These are phyloP conservation scores for Manacus vitellinus DNA, from an alignment of 2,113 vertebrate species.

Conservation along the genomic window DNA sequence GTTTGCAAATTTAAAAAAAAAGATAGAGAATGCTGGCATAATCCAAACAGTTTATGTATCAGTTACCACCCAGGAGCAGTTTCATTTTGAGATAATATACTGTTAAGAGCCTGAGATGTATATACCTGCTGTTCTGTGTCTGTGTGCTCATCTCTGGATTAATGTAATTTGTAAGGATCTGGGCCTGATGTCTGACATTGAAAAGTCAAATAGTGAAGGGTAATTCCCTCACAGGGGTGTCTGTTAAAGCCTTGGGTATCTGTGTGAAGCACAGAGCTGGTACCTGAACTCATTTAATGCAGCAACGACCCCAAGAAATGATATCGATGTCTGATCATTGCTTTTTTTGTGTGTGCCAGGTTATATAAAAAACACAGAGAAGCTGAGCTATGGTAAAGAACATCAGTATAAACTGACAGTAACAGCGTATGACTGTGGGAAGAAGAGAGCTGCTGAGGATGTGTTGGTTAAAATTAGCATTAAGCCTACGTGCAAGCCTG, in stretches of 20 bases:
- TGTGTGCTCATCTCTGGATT: neutral
- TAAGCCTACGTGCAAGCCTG: conserved; percentile 92
- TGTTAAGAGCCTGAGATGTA: neutral
- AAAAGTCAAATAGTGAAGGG: neutral
- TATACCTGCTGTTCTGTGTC: neutral
- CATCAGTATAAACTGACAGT: conserved; percentile 94
- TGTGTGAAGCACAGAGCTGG: neutral
- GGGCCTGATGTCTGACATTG: neutral
- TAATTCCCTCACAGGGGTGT: neutral
- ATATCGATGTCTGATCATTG: neutral
- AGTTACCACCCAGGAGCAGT: neutral
- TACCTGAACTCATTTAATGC: neutral
- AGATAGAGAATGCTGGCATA: neutral
- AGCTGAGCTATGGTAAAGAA: conserved; percentile 90
- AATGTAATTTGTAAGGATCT: neutral
- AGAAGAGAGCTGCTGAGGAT: conserved; percentile 92
- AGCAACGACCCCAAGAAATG: neutral
- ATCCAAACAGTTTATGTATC: neutral
- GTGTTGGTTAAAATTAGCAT: conserved; percentile 94
- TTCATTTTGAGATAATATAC: neutral
- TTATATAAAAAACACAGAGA: conserved; percentile 95
- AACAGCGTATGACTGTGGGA: conserved; percentile 96
- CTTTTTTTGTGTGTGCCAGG: conserved; percentile 70
- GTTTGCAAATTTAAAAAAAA: neutral
- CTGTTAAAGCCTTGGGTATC: neutral